These are phyloP conservation scores for Apis cerana DNA, from an alignment of 1,140 invertebrate genomes.

Conservation along the genomic window DNA sequence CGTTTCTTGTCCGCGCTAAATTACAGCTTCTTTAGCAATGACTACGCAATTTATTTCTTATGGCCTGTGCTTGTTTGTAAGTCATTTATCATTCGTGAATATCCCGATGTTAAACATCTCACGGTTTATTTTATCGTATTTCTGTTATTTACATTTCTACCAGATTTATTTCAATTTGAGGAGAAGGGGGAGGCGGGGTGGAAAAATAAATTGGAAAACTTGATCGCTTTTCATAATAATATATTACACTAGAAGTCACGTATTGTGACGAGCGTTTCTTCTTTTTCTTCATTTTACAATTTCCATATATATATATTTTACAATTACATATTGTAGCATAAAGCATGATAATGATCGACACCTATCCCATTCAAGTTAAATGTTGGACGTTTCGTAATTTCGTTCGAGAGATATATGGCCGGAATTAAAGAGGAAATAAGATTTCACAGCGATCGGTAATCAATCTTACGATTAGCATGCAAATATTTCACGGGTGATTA, in stretches of 20 bases:
- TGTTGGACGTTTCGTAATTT: neutral
- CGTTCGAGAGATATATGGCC: neutral
- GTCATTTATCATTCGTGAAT: neutral
- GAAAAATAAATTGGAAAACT: neutral
- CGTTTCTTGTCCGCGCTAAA: neutral
- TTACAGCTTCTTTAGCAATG: neutral
- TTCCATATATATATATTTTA: too few species aligned
- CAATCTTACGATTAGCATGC: slow-evolving; percentile 11
- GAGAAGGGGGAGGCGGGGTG: neutral
- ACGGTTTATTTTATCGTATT: neutral
- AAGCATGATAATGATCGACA: neutral
- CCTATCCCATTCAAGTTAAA: neutral
- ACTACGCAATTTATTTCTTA: neutral
- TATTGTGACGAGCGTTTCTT: too few species aligned
- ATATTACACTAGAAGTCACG: too few species aligned
- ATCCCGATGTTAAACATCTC: neutral
- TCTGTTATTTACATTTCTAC: neutral
- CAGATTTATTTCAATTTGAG: neutral
- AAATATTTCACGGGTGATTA: slow-evolving; percentile 7
- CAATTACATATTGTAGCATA: too few species aligned
- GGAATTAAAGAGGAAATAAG: neutral
- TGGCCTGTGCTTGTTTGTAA: neutral
- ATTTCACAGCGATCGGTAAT: neutral
- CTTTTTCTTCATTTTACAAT: too few species aligned
- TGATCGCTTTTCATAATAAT: neutral